phyloP scores from a whole-genome alignment of 1,140 invertebrate genomes.

The Leptinotarsa undecemlineata region DNA sequence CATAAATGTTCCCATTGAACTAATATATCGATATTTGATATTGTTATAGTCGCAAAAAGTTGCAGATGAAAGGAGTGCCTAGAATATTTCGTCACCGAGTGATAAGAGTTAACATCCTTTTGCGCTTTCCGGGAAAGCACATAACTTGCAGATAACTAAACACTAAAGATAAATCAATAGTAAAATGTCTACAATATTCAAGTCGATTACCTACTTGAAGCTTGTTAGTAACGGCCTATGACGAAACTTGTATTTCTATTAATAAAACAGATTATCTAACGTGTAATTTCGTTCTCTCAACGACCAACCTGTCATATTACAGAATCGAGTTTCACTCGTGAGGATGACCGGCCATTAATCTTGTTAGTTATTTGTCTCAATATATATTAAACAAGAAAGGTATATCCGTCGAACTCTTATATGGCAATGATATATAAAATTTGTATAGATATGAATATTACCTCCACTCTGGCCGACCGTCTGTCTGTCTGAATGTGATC shows the following conservation, averaged over 20 bases:
- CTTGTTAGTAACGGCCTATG: slow-evolving; percentile 1
- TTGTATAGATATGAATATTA: no score
- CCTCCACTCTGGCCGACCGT: no score
- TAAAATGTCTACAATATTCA: neutral
- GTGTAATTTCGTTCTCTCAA: slow-evolving; percentile 1
- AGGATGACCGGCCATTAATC: slow-evolving; percentile 7
- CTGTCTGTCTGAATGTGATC: no score
- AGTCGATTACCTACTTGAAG: neutral
- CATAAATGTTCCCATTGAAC: neutral
- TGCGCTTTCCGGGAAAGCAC: neutral
- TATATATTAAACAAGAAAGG: neutral
- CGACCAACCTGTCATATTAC: slow-evolving; percentile 20
- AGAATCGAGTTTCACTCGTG: neutral
- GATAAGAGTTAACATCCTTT: neutral
- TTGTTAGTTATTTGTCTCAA: slow-evolving; percentile 12
- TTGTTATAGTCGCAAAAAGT: neutral
- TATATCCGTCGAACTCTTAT: no score
- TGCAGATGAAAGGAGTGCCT: neutral
- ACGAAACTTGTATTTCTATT: slow-evolving; percentile 10
- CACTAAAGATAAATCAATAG: neutral
- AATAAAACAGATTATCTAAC: slow-evolving; percentile 19
- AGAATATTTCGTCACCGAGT: neutral
- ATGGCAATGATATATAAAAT: no score
- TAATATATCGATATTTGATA: neutral
- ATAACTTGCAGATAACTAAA: neutral